Base-by-base conservation (phyloP, 2,888 invertebrate species). In the Noctua fimbriata region DNA sequence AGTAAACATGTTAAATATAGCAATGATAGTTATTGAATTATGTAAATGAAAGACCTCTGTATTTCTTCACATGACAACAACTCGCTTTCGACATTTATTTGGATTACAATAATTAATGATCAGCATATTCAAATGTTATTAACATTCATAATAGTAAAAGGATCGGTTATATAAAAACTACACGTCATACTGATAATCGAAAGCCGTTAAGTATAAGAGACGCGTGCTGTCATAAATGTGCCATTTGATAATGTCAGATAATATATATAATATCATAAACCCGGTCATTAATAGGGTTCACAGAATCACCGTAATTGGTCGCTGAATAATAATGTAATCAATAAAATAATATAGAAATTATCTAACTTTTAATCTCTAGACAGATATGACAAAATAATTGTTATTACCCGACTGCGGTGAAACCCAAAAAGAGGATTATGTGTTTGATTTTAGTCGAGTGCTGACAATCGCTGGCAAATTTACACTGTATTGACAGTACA, bases 201-300 rank as follows among this genome's bases (percentile, higher is more conserved):
- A 52, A 84, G 44, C 70, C 44, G 10, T 10, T 52, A 41, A 55
- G 32, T 41, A 83, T 83, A 58, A 84, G 3, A 66, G 16, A 49
- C 28, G 58, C n/a, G 47, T 60, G 32, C 12, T 44, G 44, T 52
- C 18, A 67, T 71, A 66, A 67, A 79, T 84, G n/a, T 71, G 66
- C 0, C 58, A 60, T 60, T 63, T 60, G 67, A 71, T 82, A 60
- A 84, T 47, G 10, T 7, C 70, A 21, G 70, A 44, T 70, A 78
- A 58, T 36, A 49, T 60, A 69, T 28, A 60, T 60, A 55, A 12
- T 66, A 65, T 24, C 58, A 75, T 82, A 83, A 28, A 18, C 36
- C 32, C 32, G 9, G 28, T 16, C 16, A 28, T 65, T 63, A n/a
- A 65, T 2, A 52, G 14, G 47, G 69, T 76, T 76, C 28, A 47